Percentiles rank a stretch among this genome's conserved stretches.
phyloP scores from a whole-genome alignment of 2,888 invertebrate species.

The Spicauda simplicius region DNA sequence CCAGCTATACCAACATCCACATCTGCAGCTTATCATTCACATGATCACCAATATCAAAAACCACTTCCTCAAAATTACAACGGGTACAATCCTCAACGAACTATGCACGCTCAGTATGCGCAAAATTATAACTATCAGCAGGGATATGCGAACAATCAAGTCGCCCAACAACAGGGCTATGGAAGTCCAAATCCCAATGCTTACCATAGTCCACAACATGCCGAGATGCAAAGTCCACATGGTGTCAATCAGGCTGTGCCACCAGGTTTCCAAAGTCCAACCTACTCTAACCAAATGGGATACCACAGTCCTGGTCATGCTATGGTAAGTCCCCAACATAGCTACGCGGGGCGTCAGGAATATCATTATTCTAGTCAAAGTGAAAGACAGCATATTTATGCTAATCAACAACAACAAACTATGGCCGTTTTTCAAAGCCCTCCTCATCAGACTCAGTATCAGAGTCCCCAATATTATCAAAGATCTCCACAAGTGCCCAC shows the following conservation, averaged over 20 bases:
- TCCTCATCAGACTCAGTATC: slow-evolving; percentile 74
- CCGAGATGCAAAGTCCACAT: slow-evolving; percentile 74
- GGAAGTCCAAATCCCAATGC: slow-evolving; percentile 67
- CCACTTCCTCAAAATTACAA: slow-evolving; percentile 63
- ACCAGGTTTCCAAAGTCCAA: slow-evolving; percentile 74
- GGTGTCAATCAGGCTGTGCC: slow-evolving; percentile 67
- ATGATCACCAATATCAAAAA: slow-evolving; percentile 81
- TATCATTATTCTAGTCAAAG: slow-evolving; percentile 68
- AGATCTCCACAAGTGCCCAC: slow-evolving; percentile 60
- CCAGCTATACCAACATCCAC: slow-evolving; percentile 48
- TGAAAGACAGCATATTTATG: slow-evolving; percentile 72
- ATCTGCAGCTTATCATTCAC: slow-evolving; percentile 69
- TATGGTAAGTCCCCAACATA: slow-evolving; percentile 75
- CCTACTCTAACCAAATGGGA: slow-evolving; percentile 71
- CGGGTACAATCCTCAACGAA: slow-evolving; percentile 71
- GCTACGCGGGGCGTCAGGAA: slow-evolving; percentile 66
- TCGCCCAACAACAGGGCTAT: slow-evolving; percentile 65
- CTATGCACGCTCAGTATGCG: slow-evolving; percentile 69
- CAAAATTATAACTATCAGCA: slow-evolving; percentile 74
- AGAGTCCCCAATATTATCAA: slow-evolving; percentile 73
- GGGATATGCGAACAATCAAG: slow-evolving; percentile 66
- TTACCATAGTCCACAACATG: slow-evolving; percentile 75
- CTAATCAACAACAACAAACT: slow-evolving; percentile 60
- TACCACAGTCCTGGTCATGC: slow-evolving; percentile 73
- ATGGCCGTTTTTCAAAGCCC: slow-evolving; percentile 67